Percentiles rank a stretch among this genome's conserved stretches.
Conservation (phyloP, 53 echinoderm and acorn worm genomes). For the Patiria pectinifera region DNA sequence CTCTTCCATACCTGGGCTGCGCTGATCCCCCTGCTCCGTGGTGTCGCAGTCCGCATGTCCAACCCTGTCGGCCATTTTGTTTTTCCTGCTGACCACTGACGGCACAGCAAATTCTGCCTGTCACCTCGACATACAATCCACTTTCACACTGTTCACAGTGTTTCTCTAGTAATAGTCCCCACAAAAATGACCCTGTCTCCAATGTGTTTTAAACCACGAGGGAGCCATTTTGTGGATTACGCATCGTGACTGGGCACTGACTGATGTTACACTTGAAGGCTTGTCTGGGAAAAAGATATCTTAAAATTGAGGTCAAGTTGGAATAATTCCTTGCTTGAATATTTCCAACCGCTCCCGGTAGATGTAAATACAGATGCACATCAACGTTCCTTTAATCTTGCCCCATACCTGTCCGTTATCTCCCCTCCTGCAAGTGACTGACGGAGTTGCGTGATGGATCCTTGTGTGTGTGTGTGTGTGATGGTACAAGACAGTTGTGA, state of each 20-base stretch:
- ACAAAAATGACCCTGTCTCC: neutral
- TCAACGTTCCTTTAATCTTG: neutral
- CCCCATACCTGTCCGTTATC: neutral
- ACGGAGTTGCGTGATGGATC: neutral
- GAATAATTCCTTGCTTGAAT: neutral
- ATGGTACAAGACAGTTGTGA: slow-evolving; percentile 28
- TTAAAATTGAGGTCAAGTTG: slow-evolving; percentile 23
- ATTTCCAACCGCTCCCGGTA: neutral
- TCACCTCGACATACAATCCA: neutral
- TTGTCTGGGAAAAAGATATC: neutral
- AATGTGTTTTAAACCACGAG: neutral
- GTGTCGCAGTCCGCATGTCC: neutral
- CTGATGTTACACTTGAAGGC: neutral
- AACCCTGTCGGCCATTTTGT: slow-evolving; percentile 36
- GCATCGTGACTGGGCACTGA: slow-evolving; percentile 41
- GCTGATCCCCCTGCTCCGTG: neutral
- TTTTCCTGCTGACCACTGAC: neutral
- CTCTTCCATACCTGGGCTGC: slow-evolving; percentile 22
- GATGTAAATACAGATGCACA: slow-evolving; percentile 1
- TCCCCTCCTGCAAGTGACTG: neutral
- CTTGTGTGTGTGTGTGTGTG: neutral
- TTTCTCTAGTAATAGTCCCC: neutral
- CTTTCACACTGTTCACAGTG: neutral
- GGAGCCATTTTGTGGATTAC: neutral
- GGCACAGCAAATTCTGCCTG: neutral